Evolutionary conservation across 1,140 invertebrate genomes (phyloP).

Genomic region (Ganaspis sp.): DNA sequence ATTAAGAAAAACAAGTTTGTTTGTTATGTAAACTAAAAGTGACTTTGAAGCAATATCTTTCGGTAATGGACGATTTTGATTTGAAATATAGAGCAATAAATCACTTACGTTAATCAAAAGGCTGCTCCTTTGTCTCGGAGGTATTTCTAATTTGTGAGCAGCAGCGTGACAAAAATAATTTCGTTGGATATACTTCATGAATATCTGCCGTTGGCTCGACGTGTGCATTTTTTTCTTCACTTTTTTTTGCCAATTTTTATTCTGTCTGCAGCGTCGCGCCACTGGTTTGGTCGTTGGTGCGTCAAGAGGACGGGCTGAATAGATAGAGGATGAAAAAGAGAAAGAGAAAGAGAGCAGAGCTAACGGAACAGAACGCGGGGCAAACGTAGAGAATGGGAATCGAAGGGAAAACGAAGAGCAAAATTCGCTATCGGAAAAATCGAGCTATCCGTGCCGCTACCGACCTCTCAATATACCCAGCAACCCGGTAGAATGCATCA

Average conservation of each 20-base stretch:
- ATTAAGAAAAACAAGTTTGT: too few species aligned
- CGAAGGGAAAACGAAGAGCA: conserved; percentile 62
- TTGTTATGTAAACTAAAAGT: too few species aligned
- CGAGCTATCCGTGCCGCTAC: conserved; percentile 61
- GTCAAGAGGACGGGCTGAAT: conserved; percentile 60
- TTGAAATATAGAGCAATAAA: too few species aligned
- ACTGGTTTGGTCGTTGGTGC: conserved; percentile 63
- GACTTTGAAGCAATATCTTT: too few species aligned
- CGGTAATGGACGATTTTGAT: too few species aligned
- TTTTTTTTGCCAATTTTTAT: conserved; percentile 66
- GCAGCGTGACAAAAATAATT: conserved; percentile 17
- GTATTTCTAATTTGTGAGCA: conserved; percentile 6
- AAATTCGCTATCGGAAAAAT: conserved; percentile 74
- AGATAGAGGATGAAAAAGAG: conserved; percentile 58
- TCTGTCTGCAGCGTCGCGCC: conserved; percentile 66
- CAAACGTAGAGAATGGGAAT: conserved; percentile 44
- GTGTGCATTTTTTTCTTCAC: conserved; percentile 55
- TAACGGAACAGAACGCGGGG: conserved; percentile 52
- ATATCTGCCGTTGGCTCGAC: conserved; percentile 53
- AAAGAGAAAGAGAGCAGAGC: conserved; percentile 47
- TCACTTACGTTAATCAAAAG: not conserved
- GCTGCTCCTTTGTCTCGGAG: not conserved
- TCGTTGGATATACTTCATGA: conserved; percentile 60
- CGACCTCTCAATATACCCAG: conserved; percentile 50
- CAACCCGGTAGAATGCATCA: conserved; percentile 10